Evolutionary conservation across 2,797 vertebrate genomes (phyloP).

Genomic region (Taeniopygia guttata): DNA sequence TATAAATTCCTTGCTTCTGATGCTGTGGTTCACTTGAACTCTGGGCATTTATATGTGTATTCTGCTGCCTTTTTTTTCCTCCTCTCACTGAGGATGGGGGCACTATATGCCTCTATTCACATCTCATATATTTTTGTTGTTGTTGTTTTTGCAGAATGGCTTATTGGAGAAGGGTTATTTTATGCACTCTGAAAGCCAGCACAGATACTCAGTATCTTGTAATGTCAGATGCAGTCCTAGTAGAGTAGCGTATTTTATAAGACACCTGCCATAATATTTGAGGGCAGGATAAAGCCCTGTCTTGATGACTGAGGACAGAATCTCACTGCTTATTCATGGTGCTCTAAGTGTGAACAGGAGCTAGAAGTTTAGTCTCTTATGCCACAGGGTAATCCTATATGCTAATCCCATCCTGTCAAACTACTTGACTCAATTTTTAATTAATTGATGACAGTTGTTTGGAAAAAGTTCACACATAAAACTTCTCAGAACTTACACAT

Average conservation of each 20-base stretch:
- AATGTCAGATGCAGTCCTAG: constrained; percentile 17
- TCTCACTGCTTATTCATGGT: constrained; percentile 22
- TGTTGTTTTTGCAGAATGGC: neutral
- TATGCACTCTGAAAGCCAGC: neutral
- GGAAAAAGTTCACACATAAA: neutral
- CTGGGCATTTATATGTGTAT: neutral
- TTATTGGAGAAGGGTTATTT: neutral
- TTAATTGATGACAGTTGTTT: neutral
- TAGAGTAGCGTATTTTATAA: constrained; percentile 36
- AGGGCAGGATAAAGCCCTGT: constrained; percentile 30
- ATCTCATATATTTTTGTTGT: neutral
- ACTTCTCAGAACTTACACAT: neutral
- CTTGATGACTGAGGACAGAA: constrained; percentile 33
- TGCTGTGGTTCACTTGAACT: neutral
- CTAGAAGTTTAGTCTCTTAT: neutral
- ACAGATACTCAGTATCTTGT: neutral
- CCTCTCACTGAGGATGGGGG: neutral
- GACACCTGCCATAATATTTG: constrained; percentile 27
- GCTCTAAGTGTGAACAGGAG: neutral
- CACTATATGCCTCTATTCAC: neutral
- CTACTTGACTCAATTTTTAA: neutral
- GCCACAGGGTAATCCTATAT: neutral
- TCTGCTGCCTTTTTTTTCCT: neutral
- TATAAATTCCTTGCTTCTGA: constrained; percentile 31
- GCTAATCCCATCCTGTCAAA: neutral